A percentile compares a stretch with the other conserved stretches of the same genome.
Evolutionary conservation across 2,797 vertebrate species (phyloP).

Genomic region (Rhabdomys pumilio): DNA sequence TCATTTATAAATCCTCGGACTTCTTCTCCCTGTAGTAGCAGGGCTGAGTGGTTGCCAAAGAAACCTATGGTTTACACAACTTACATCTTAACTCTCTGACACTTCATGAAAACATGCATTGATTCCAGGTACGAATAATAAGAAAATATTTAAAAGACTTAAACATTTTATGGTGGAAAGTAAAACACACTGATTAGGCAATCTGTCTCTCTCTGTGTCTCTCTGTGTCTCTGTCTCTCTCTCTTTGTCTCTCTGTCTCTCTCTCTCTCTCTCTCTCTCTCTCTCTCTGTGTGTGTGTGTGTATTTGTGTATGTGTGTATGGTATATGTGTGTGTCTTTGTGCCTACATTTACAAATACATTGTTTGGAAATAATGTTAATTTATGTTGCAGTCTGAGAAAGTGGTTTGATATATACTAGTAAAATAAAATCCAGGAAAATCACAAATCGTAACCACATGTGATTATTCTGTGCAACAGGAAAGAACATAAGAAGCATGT

Average conservation of each 20-base stretch:
- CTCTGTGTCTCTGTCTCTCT: too few relatives aligned
- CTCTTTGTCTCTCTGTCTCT: neutral
- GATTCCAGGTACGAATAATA: neutral
- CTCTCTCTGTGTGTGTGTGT: neutral
- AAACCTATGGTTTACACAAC: neutral
- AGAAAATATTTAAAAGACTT: neutral
- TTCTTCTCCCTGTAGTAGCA: neutral
- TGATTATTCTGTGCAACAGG: neutral
- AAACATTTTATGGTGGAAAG: neutral
- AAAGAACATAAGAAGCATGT: neutral
- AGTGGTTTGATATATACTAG: neutral
- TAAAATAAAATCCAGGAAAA: neutral
- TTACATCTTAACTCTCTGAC: neutral
- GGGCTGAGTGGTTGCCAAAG: neutral
- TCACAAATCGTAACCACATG: too few relatives aligned
- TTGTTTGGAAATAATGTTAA: neutral
- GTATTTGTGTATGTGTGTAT: neutral
- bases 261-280: too few relatives aligned
- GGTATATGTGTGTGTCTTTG: neutral
- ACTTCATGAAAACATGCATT: neutral
- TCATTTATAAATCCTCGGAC: neutral
- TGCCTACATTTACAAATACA: neutral
- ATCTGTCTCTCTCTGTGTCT: neutral
- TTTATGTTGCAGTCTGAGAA: neutral
- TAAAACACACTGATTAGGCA: neutral